Conservation (phyloP, 2,888 invertebrate species). For the Ceriagrion tenellum region DNA sequence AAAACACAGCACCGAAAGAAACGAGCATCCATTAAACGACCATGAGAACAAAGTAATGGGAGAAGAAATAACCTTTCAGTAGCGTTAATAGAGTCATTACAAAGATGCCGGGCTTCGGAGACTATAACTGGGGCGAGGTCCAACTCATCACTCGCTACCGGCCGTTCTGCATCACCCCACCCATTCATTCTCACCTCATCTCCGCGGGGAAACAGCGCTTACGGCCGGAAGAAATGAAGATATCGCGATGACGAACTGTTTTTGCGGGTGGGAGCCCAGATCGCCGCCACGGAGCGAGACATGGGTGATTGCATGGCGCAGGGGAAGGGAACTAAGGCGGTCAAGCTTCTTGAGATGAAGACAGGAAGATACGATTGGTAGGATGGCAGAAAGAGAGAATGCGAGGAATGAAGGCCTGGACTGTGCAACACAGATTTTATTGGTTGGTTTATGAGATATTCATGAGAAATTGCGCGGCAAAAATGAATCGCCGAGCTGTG, state of each 20-base stretch:
- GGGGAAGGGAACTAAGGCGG: background rate
- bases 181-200: background rate
- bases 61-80: background rate
- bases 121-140: background rate
- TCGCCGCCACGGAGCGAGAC: too few species aligned
- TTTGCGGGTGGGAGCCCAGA: background rate
- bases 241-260: background rate
- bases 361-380: too few species aligned
- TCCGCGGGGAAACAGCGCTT: background rate
- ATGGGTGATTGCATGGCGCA: background rate
- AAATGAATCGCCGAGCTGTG: too few species aligned
- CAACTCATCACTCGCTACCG: background rate
- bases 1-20: too few species aligned
- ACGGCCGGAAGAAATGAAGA: background rate
- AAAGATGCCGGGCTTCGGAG: background rate
- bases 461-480: too few species aligned
- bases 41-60: too few species aligned
- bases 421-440: too few species aligned
- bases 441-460: too few species aligned
- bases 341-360: too few species aligned
- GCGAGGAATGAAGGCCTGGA: too few species aligned
- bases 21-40: too few species aligned
- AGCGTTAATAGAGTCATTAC: background rate
- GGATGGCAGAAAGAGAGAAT: too few species aligned
- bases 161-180: background rate